A percentile compares a stretch with the other conserved stretches of the same genome.
phyloP scores from a whole-genome alignment of 2,888 invertebrate species.

The Drosophila emarginata region DNA sequence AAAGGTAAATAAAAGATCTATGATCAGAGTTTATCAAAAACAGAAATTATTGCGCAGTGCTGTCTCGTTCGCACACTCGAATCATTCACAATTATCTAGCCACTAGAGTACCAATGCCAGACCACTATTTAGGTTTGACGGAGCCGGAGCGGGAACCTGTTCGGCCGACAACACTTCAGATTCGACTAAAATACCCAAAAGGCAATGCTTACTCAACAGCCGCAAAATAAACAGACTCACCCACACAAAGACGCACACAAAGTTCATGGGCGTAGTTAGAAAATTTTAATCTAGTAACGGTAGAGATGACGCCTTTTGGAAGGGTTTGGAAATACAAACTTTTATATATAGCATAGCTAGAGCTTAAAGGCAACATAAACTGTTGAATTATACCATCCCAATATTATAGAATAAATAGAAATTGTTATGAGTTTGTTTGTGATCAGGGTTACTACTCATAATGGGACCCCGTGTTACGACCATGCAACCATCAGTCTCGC shows the following conservation, averaged over 20 bases:
- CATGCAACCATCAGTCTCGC: not conserved
- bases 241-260: constrained; percentile 21
- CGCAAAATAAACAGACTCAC: constrained; percentile 44
- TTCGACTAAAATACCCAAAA: constrained; percentile 56
- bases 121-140: constrained; percentile 7
- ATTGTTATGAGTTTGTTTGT: not conserved
- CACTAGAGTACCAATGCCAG: not conserved
- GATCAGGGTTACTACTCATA: not conserved
- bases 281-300: too few relatives aligned
- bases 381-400: not conserved
- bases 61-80: constrained; percentile 20
- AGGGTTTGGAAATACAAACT: too few relatives aligned
- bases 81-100: constrained; percentile 28
- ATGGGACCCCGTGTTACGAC: not conserved
- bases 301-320: not conserved
- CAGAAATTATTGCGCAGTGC: constrained; percentile 20
- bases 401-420: not conserved
- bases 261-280: not conserved
- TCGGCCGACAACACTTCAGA: constrained; percentile 50
- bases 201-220: constrained; percentile 53
- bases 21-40: constrained; percentile 31
- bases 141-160: constrained; percentile 43
- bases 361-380: too few relatives aligned
- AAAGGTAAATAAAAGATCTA: constrained; percentile 27
- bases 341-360: not conserved